Base-by-base conservation (phyloP, 2,888 invertebrate genomes). In the Mesorhabditis belari region DNA sequence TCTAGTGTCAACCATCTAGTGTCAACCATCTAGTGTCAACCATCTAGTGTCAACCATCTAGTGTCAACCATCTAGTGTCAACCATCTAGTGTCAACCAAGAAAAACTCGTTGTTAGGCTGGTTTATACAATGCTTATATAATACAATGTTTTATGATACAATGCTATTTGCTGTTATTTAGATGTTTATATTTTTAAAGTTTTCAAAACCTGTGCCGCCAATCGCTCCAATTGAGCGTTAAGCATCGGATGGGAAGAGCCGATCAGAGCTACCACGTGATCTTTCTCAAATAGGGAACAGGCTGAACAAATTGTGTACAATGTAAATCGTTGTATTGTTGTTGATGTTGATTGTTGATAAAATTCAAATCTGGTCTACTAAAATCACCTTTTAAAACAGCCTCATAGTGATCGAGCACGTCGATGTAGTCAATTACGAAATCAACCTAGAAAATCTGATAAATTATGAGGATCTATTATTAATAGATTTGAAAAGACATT, bases 341-440 rank as follows among this genome's bases (percentile, higher is more conserved):
- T n/a, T n/a, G n/a, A n/a, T n/a, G n/a, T n/a, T n/a, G n/a, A n/a
- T n/a, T n/a, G n/a, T n/a, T n/a, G n/a, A n/a, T n/a, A n/a, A n/a
- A n/a, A n/a, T n/a, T n/a, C n/a, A n/a, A n/a, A n/a, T n/a, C n/a
- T n/a, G n/a, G n/a, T n/a, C n/a, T n/a, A n/a, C n/a, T n/a, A n/a
- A n/a, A n/a, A n/a, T n/a, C 35, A 71, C 70, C 64, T 63, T 74
- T 75, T 25, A 66, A 60, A 12, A 79, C 54, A 1, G 77, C 73
- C 5, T 61, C 77, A 59, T 77, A 79, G 59, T 79, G 75, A 62
- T 79, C 77, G n/a, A 73, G 61, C 1, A 65, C 67, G 17, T 71
- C 65, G 29, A 77, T 72, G 58, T 67, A 67, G 50, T 76, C 72
- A 24, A 78, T 73, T 5, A 67, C 61, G 5, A 70, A 56, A 29